These are phyloP conservation scores for Halcyon senegalensis DNA, from an alignment of 2,113 vertebrate species.

Conservation along the genomic window DNA sequence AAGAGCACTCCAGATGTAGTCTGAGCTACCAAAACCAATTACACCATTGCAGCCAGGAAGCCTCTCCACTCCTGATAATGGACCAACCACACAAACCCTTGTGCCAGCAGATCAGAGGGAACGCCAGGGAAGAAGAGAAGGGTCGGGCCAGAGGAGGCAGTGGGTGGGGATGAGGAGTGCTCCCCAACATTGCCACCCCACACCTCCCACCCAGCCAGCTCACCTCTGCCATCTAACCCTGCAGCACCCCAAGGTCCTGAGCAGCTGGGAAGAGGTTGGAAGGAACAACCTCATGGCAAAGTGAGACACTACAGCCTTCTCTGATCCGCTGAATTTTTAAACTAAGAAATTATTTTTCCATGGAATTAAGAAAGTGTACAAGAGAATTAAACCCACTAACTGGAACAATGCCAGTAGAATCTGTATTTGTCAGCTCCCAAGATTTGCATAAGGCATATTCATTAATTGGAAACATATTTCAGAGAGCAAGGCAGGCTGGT, in stretches of 20 bases:
- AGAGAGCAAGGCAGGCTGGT: neutral
- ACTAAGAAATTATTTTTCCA: neutral
- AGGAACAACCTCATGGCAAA: accelerated
- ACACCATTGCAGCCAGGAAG: neutral
- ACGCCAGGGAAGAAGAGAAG: neutral
- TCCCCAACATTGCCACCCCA: neutral
- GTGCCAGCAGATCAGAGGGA: neutral
- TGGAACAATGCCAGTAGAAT: neutral
- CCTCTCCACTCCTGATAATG: neutral
- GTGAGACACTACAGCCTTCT: neutral
- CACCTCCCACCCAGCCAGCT: accelerated
- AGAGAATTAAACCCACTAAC: neutral
- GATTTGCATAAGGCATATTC: conserved; percentile 15
- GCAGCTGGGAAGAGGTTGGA: neutral
- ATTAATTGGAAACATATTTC: neutral
- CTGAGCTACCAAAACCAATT: neutral
- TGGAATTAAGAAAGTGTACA: neutral
- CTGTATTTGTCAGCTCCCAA: neutral
- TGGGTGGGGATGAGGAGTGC: neutral
- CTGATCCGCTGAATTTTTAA: neutral
- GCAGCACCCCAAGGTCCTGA: neutral
- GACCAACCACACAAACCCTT: neutral
- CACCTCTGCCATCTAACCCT: neutral
- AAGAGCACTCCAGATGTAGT: neutral
- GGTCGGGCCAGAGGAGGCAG: neutral